Conservation (phyloP, 2,888 invertebrate genomes). For the Tanypteryx hageni region DNA sequence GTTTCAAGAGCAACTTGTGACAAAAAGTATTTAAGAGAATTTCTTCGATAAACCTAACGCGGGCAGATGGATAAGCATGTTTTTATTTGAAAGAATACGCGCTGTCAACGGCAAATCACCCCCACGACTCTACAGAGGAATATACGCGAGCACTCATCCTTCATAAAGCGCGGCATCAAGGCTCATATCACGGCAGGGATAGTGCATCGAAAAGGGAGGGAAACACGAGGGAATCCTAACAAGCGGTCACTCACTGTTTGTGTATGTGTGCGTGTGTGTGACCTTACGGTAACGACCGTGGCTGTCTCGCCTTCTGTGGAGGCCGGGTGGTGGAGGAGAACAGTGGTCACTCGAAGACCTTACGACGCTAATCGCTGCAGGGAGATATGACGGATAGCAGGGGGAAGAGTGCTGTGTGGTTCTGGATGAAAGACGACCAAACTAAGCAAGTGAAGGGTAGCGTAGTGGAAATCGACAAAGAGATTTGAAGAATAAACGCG, state of each 20-base stretch:
- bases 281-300: slow-evolving; percentile 63
- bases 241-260: slow-evolving; percentile 47
- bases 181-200: background rate
- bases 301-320: slow-evolving; percentile 62
- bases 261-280: slow-evolving; percentile 28
- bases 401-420: background rate
- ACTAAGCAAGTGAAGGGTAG: background rate
- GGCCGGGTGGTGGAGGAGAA: slow-evolving; percentile 34
- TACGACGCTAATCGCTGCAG: slow-evolving; percentile 34
- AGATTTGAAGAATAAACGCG: too few relatives aligned
- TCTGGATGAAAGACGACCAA: background rate
- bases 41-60: too few relatives aligned
- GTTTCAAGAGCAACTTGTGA: too few relatives aligned
- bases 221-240: slow-evolving; percentile 7
- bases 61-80: too few relatives aligned
- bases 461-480: too few relatives aligned
- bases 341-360: slow-evolving; percentile 58
- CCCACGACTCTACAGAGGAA: too few relatives aligned
- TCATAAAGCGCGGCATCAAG: background rate
- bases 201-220: background rate
- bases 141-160: too few relatives aligned
- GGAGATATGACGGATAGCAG: slow-evolving; percentile 25
- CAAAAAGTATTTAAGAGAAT: too few relatives aligned
- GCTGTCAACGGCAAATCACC: too few relatives aligned
- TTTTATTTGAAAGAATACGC: too few relatives aligned